Evolutionary conservation across 2,113 vertebrate species (phyloP).

Genomic region (Mastomys coucha): DNA sequence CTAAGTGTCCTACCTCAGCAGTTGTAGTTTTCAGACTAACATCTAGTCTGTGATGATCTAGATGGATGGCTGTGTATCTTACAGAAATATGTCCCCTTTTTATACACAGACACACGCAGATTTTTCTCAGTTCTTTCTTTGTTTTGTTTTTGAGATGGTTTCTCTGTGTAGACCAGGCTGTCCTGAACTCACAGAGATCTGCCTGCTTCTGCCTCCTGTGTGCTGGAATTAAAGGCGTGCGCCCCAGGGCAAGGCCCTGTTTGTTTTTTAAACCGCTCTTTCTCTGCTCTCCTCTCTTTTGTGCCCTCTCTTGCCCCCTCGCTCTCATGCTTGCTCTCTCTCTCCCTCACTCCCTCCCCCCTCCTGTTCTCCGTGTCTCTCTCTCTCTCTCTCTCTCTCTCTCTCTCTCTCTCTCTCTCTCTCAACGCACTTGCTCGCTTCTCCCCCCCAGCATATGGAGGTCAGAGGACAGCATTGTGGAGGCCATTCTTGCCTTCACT

Average conservation of each 20-base stretch:
- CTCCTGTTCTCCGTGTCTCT: too few relatives aligned
- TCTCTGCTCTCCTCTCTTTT: too few relatives aligned
- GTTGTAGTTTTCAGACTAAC: conserved; percentile 12
- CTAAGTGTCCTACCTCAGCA: background rate
- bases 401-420: too few relatives aligned
- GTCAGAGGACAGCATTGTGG: too few relatives aligned
- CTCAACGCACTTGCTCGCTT: too few relatives aligned
- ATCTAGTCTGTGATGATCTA: background rate
- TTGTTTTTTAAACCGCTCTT: too few relatives aligned
- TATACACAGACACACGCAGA: background rate
- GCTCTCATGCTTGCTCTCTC: too few relatives aligned
- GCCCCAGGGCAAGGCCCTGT: rapidly evolving
- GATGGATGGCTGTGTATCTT: background rate
- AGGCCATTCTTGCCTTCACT: background rate
- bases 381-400: too few relatives aligned
- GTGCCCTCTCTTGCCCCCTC: too few relatives aligned
- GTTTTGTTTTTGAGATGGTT: background rate
- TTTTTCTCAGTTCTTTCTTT: background rate
- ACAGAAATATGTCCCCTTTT: background rate
- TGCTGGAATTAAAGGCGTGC: background rate
- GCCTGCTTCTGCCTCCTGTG: background rate
- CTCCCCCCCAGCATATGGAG: too few relatives aligned
- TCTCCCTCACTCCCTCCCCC: too few relatives aligned
- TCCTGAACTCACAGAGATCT: background rate
- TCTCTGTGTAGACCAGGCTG: background rate